These are phyloP conservation scores for Patiria pectinifera DNA, from an alignment of 53 echinoderm and acorn worm genomes.

Conservation along the genomic window DNA sequence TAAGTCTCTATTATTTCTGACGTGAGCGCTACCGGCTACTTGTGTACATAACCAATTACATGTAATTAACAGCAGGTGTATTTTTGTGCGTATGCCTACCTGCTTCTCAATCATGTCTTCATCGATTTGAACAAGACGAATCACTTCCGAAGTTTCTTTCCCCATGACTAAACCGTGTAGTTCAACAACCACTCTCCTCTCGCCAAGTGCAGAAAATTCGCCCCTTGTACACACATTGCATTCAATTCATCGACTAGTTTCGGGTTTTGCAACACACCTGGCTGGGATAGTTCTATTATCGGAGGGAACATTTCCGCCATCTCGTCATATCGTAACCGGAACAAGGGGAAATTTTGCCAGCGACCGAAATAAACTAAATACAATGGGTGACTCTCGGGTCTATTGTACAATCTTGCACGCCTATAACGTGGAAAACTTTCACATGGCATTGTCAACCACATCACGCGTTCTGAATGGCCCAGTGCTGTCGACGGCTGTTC, in stretches of 20 bases:
- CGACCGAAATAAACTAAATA: background rate
- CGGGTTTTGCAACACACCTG: constrained; percentile 48
- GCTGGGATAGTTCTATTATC: background rate
- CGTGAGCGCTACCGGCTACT: too few relatives aligned
- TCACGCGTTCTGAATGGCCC: background rate
- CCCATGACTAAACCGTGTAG: background rate
- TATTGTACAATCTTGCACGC: constrained; percentile 2
- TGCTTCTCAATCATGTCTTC: background rate
- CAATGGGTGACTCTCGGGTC: background rate
- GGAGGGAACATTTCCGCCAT: constrained; percentile 32
- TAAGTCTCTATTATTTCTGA: too few relatives aligned
- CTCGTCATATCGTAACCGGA: constrained; percentile 24
- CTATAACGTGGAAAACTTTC: constrained; percentile 20
- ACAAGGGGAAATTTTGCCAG: constrained; percentile 5
- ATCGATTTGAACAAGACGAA: background rate
- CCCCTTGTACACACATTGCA: background rate
- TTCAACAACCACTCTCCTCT: background rate
- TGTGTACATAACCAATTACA: too few relatives aligned
- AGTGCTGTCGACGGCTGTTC: constrained; percentile 24
- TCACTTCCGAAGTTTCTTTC: background rate
- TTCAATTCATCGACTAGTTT: constrained; percentile 42
- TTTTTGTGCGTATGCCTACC: background rate
- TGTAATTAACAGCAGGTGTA: too few relatives aligned
- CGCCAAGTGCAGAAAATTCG: background rate
- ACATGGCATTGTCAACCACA: constrained; percentile 14